These are phyloP conservation scores for Spermophilus dauricus DNA, from an alignment of 2,113 vertebrate species.

Conservation along the genomic window DNA sequence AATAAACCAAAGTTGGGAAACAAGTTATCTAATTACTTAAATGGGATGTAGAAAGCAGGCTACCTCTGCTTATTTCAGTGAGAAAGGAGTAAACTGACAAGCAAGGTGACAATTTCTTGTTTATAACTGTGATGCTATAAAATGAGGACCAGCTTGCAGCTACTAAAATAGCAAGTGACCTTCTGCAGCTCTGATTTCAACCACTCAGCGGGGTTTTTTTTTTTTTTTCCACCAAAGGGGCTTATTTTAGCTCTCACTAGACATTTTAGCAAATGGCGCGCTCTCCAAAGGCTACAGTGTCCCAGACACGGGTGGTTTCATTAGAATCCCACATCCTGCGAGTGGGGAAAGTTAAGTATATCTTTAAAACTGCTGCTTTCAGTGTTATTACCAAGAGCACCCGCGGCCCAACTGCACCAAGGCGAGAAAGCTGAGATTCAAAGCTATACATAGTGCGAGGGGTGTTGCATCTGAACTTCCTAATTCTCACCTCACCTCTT, in stretches of 20 bases:
- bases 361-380: constrained; percentile 75
- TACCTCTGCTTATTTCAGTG: constrained; percentile 57
- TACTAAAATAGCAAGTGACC: constrained; percentile 82
- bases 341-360: constrained; percentile 56
- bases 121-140: constrained; percentile 67
- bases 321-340: constrained; percentile 73
- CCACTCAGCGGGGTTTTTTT: constrained; percentile 67
- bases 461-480: constrained; percentile 53
- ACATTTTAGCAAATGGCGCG: constrained; percentile 71
- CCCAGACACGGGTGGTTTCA: constrained; percentile 71
- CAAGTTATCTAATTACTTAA: constrained; percentile 39
- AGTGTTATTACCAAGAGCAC: constrained; percentile 53
- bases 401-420: neutral
- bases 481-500: constrained; percentile 47
- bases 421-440: constrained; percentile 63
- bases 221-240: constrained; percentile 68
- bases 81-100: constrained; percentile 59
- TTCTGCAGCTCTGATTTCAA: constrained; percentile 83
- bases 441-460: constrained; percentile 64
- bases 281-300: constrained; percentile 76
- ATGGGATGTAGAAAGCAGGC: neutral
- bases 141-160: constrained; percentile 73
- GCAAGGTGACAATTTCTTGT: constrained; percentile 74
- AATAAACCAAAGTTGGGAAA: constrained; percentile 57
- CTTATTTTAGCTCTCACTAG: constrained; percentile 85